Conservation (phyloP, 2,888 invertebrate species). For the Polydrusus pterygomalis region DNA sequence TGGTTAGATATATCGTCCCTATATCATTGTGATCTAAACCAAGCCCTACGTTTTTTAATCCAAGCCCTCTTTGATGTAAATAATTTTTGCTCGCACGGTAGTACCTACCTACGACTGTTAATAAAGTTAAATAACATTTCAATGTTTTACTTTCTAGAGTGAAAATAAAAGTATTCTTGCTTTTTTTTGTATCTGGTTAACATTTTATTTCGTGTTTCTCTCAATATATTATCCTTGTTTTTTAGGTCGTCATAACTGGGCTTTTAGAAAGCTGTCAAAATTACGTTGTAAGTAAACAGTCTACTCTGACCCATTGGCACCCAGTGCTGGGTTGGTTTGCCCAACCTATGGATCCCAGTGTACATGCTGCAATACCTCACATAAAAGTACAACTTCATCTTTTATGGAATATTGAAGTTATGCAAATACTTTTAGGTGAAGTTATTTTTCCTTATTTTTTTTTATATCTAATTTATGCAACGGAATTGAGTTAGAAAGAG, state of each 20-base stretch:
- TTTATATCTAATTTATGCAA: background rate
- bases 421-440: conserved; percentile 76
- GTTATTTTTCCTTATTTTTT: background rate
- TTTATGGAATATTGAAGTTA: conserved; percentile 75
- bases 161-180: no score
- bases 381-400: conserved; percentile 74
- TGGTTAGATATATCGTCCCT: no score
- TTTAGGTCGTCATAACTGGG: conserved; percentile 87
- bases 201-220: background rate
- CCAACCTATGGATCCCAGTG: conserved; percentile 75
- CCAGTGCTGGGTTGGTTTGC: conserved; percentile 97
- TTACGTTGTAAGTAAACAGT: conserved; percentile 92
- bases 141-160: no score
- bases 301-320: conserved; percentile 97
- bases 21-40: no score
- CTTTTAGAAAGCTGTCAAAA: conserved; percentile 93
- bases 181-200: no score
- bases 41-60: no score
- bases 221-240: conserved; percentile 48
- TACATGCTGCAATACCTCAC: conserved; percentile 76
- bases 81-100: no score
- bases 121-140: no score
- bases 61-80: no score
- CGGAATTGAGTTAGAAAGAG: background rate
- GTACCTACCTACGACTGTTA: no score